Conservation (phyloP, 2,797 vertebrate species). For the Platyrinchus mystaceus region DNA sequence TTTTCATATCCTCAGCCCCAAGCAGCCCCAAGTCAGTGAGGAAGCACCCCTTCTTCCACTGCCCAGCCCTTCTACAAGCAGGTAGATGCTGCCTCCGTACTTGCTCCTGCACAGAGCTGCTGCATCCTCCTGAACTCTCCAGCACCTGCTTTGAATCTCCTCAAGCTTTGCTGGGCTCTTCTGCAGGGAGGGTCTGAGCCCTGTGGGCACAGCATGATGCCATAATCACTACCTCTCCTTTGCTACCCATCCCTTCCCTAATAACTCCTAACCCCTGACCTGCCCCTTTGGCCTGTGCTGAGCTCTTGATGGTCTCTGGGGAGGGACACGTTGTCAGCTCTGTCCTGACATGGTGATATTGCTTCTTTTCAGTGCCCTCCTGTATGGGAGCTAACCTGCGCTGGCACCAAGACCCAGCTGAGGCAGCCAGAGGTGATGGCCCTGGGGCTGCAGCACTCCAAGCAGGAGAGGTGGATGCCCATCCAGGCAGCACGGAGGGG, state of each 20-base stretch:
- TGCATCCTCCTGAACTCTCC: neutral
- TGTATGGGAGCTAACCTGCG: accelerated
- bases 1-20: neutral
- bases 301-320: neutral
- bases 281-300: neutral
- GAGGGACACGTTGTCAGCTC: neutral
- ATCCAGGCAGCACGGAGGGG: accelerated
- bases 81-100: neutral
- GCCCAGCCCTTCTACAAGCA: neutral
- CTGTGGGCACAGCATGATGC: neutral
- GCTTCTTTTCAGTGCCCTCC: neutral
- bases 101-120: neutral
- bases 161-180: neutral
- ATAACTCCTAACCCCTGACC: accelerated
- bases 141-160: accelerated
- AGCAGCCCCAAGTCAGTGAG: neutral
- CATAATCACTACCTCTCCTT: neutral
- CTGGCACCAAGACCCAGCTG: accelerated
- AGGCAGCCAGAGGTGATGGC: accelerated
- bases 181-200: neutral
- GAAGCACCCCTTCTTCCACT: neutral
- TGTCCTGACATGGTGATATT: accelerated
- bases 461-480: neutral
- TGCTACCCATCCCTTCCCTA: neutral
- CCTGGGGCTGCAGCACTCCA: neutral